Conservation (phyloP, 2,113 vertebrate genomes). For the Paradisaea rubra region DNA sequence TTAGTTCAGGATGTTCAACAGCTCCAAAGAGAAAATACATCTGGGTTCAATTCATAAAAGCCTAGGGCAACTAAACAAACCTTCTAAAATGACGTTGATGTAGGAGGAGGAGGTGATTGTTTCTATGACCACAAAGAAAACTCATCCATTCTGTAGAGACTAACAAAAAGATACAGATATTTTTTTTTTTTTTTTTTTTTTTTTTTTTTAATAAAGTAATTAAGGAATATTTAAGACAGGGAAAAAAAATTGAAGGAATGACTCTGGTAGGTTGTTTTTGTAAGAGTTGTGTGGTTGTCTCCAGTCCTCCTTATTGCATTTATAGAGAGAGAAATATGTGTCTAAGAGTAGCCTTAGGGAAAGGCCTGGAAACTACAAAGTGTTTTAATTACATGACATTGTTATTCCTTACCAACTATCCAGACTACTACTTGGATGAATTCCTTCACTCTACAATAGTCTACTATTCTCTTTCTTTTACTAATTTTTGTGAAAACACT, state of each 20-base stretch:
- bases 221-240: not conserved
- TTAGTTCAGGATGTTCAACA: not conserved
- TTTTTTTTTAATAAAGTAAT: not conserved
- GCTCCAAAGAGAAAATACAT: conserved; percentile 24
- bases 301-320: not conserved
- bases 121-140: not conserved
- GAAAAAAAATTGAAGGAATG: not conserved
- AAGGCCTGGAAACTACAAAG: not conserved
- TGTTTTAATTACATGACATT: not conserved
- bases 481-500: not conserved
- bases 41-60: conserved; percentile 22
- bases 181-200: not conserved
- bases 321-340: not conserved
- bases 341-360: not conserved
- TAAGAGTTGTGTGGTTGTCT: not conserved
- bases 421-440: not conserved
- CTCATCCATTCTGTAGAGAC: not conserved
- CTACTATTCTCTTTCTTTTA: not conserved
- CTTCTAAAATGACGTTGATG: not conserved
- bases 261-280: not conserved
- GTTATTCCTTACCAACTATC: not conserved
- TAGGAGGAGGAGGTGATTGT: not conserved
- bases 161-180: not conserved
- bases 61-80: not conserved
- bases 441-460: not conserved